These are phyloP conservation scores for Callipepla squamata DNA, from an alignment of 2,113 vertebrate species.

Conservation along the genomic window DNA sequence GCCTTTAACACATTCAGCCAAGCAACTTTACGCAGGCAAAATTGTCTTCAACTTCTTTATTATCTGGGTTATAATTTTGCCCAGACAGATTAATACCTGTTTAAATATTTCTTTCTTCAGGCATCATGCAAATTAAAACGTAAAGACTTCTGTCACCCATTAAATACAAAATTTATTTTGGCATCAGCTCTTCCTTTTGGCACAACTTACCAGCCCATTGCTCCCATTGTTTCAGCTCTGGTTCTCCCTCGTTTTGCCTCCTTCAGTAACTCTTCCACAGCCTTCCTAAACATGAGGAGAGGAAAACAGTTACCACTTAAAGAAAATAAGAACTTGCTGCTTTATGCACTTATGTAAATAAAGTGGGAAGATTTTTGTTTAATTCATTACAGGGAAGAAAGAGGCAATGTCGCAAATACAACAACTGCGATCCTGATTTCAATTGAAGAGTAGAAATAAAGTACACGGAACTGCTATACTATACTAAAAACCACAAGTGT, in stretches of 20 bases:
- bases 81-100: neutral
- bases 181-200: neutral
- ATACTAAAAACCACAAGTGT: neutral
- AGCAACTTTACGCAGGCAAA: neutral
- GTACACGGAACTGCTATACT: neutral
- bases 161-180: neutral
- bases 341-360: neutral
- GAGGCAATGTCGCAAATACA: neutral
- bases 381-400: neutral
- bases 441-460: neutral
- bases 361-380: neutral
- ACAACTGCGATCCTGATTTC: neutral
- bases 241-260: slow-evolving; percentile 92
- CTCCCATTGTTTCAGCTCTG: slow-evolving; percentile 97
- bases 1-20: neutral
- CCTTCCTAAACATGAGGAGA: slow-evolving; percentile 81
- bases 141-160: neutral
- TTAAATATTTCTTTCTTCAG: neutral
- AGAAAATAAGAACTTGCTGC: neutral
- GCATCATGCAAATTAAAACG: neutral
- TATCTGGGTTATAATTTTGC: neutral
- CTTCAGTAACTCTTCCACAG: slow-evolving; percentile 93
- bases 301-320: neutral
- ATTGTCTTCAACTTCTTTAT: neutral
- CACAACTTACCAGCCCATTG: slow-evolving; percentile 92